Evolutionary conservation across 2,113 vertebrate genomes (phyloP).

Genomic region (Puma concolor): DNA sequence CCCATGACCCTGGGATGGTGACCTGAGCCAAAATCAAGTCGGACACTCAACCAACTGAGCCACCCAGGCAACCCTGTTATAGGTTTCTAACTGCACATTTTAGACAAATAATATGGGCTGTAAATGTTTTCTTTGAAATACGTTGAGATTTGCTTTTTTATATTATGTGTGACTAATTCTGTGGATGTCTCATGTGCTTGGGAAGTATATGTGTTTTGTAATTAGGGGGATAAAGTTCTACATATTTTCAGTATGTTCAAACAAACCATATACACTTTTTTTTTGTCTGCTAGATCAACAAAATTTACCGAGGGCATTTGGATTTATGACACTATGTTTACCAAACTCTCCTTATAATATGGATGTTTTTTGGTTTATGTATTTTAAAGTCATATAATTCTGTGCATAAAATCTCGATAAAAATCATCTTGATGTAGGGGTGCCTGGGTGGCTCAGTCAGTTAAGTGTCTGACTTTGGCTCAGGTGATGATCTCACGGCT

Average conservation of each 20-base stretch:
- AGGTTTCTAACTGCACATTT: not conserved
- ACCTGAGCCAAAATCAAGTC: no score
- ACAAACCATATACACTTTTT: not conserved
- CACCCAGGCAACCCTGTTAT: not conserved
- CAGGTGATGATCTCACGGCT: no score
- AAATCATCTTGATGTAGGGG: not conserved
- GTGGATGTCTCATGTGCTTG: not conserved
- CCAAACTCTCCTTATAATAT: not conserved
- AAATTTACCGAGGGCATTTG: not conserved
- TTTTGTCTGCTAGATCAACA: not conserved
- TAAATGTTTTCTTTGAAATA: not conserved
- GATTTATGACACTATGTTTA: not conserved
- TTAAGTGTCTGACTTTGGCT: no score
- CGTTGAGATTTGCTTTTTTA: not conserved
- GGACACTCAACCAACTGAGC: no score
- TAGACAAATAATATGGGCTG: not conserved
- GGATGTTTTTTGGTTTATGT: not conserved
- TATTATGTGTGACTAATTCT: not conserved
- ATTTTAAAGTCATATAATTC: not conserved
- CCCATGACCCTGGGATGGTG: no score
- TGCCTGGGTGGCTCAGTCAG: no score
- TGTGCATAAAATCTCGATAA: not conserved
- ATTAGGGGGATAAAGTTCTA: not conserved
- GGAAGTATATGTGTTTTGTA: not conserved
- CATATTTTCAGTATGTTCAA: not conserved